Percentiles rank a stretch among this genome's conserved stretches.
These are phyloP conservation scores for Adelosebastes latens DNA, from an alignment of 2,797 vertebrate species.

Conservation along the genomic window DNA sequence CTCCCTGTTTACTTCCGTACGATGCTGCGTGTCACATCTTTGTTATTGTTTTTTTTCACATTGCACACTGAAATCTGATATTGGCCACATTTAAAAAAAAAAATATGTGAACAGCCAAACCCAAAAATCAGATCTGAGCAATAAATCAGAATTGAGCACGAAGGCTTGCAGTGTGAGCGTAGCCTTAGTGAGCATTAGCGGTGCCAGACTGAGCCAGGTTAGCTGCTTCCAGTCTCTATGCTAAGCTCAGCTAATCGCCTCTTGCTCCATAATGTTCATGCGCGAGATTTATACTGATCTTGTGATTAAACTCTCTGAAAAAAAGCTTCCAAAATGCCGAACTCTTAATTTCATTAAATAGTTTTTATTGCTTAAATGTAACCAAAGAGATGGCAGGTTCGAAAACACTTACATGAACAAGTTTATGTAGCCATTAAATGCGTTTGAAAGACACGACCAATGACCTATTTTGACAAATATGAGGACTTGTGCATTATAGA, in stretches of 20 bases:
- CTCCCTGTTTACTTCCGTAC: too few relatives aligned
- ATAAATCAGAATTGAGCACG: neutral
- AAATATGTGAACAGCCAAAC: neutral
- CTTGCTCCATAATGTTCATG: neutral
- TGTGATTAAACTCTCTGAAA: neutral
- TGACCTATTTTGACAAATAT: neutral
- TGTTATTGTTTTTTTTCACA: too few relatives aligned
- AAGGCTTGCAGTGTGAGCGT: neutral
- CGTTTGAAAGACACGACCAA: neutral
- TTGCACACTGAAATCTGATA: neutral
- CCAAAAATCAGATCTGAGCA: neutral
- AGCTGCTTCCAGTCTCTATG: neutral
- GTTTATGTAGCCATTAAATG: neutral
- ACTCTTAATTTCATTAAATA: neutral
- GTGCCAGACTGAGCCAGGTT: neutral
- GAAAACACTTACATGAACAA: neutral
- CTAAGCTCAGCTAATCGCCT: slow-evolving; percentile 16
- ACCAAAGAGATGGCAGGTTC: neutral
- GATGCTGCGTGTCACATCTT: too few relatives aligned
- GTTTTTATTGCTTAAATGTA: neutral
- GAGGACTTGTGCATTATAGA: neutral
- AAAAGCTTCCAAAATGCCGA: neutral
- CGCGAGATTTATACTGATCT: neutral
- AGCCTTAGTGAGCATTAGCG: neutral
- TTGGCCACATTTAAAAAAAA: neutral